Percentiles rank a stretch among this genome's conserved stretches.
Evolutionary conservation across 2,888 invertebrate species (phyloP).

Genomic region (Caenorhabditis afra): DNA sequence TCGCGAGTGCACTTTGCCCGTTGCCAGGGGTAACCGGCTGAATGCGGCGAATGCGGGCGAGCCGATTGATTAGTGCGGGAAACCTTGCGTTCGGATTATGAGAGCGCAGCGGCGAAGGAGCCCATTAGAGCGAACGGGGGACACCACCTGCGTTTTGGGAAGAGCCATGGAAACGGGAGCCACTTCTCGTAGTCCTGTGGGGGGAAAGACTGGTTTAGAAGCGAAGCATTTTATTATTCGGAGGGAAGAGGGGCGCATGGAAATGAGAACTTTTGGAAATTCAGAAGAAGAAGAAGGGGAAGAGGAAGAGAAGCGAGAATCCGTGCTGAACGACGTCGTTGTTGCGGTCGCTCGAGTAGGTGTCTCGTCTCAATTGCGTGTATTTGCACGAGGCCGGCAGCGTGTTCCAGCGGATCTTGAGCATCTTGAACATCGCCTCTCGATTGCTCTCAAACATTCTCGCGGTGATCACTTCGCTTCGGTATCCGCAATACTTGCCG

Average conservation of each 20-base stretch:
- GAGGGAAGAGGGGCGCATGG: too few species aligned
- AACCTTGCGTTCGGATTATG: slow-evolving; percentile 31
- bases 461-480: slow-evolving; percentile 65
- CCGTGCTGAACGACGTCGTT: slow-evolving; percentile 2
- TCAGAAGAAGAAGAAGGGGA: slow-evolving; percentile 20
- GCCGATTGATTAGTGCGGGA: slow-evolving; percentile 49
- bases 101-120: slow-evolving; percentile 13
- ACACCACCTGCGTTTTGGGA: neutral
- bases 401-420: slow-evolving; percentile 65
- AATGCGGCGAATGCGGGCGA: neutral
- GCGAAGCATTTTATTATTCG: too few species aligned
- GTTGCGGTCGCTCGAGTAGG: slow-evolving; percentile 58
- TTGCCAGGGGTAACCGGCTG: slow-evolving; percentile 30
- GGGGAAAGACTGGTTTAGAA: too few species aligned
- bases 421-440: slow-evolving; percentile 70
- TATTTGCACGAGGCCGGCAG: slow-evolving; percentile 64
- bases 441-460: slow-evolving; percentile 67
- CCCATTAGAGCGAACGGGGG: neutral
- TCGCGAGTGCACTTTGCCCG: slow-evolving; percentile 25
- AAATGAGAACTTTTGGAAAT: neutral
- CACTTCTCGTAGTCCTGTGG: too few species aligned
- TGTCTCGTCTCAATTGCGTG: slow-evolving; percentile 62
- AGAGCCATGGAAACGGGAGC: too few species aligned
- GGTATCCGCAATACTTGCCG: slow-evolving; percentile 67
- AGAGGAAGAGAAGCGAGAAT: slow-evolving; percentile 12